phyloP scores from a whole-genome alignment of 2,113 vertebrate genomes.

The Desmodus rotundus region DNA sequence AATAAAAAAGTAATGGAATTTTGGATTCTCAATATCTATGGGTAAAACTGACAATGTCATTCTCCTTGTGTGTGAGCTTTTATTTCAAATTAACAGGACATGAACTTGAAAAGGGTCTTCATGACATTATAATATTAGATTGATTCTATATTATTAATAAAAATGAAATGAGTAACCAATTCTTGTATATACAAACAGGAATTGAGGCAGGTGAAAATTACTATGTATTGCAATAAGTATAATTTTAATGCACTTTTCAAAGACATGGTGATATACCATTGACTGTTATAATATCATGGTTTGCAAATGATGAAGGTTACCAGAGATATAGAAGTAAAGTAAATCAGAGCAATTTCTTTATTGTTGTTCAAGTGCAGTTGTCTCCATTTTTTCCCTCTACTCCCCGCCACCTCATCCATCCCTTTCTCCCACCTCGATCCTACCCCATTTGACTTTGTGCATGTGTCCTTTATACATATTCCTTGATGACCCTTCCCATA shows the following conservation, averaged over 20 bases:
- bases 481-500: no score
- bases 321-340: background rate
- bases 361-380: no score
- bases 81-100: background rate
- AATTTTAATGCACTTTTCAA: background rate
- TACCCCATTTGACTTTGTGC: no score
- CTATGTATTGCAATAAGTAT: background rate
- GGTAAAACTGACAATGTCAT: background rate
- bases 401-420: no score
- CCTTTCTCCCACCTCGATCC: no score
- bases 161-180: background rate
- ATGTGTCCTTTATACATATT: no score
- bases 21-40: background rate
- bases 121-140: background rate
- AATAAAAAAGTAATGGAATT: constrained; percentile 4
- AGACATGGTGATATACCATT: background rate
- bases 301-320: background rate
- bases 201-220: background rate
- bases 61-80: background rate
- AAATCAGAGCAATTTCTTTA: background rate
- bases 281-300: background rate
- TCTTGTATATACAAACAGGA: background rate
- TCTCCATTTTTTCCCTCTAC: no score
- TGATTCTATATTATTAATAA: background rate
- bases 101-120: background rate